These are phyloP conservation scores for Plebejus argus DNA, from an alignment of 2,888 invertebrate species.

Conservation along the genomic window DNA sequence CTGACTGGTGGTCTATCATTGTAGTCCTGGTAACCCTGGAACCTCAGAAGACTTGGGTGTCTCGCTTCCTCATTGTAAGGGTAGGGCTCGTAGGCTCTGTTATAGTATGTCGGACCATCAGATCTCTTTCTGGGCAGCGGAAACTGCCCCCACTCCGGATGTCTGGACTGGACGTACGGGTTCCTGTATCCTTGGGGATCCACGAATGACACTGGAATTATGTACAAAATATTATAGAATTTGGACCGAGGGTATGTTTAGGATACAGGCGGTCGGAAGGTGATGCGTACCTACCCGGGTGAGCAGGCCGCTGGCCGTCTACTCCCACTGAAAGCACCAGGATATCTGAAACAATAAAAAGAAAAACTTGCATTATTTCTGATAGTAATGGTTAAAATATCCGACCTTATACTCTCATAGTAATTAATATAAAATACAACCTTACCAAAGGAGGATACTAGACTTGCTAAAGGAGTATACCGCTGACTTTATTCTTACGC, in stretches of 20 bases:
- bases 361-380: too few relatives aligned
- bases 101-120: slow-evolving; percentile 51
- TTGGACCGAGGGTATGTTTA: neutral
- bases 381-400: too few relatives aligned
- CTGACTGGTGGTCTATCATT: slow-evolving; percentile 56
- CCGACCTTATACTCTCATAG: too few relatives aligned
- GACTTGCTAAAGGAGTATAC: too few relatives aligned
- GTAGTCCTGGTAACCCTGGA: slow-evolving; percentile 50
- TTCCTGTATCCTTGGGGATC: slow-evolving; percentile 58
- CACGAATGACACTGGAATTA: slow-evolving; percentile 61
- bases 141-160: slow-evolving; percentile 69
- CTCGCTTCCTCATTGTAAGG: slow-evolving; percentile 52
- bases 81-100: slow-evolving; percentile 42
- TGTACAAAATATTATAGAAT: slow-evolving; percentile 1
- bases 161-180: slow-evolving; percentile 56
- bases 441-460: too few relatives aligned
- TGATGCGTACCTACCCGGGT: slow-evolving; percentile 80
- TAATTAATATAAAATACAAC: too few relatives aligned
- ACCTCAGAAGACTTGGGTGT: slow-evolving; percentile 42
- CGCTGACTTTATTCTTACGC: too few relatives aligned
- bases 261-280: neutral
- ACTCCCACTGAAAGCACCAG: slow-evolving; percentile 52
- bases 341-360: slow-evolving; percentile 60
- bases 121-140: slow-evolving; percentile 70
- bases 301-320: slow-evolving; percentile 61